phyloP scores from a whole-genome alignment of 2,888 invertebrate genomes.

The Apotomis turbidana region DNA sequence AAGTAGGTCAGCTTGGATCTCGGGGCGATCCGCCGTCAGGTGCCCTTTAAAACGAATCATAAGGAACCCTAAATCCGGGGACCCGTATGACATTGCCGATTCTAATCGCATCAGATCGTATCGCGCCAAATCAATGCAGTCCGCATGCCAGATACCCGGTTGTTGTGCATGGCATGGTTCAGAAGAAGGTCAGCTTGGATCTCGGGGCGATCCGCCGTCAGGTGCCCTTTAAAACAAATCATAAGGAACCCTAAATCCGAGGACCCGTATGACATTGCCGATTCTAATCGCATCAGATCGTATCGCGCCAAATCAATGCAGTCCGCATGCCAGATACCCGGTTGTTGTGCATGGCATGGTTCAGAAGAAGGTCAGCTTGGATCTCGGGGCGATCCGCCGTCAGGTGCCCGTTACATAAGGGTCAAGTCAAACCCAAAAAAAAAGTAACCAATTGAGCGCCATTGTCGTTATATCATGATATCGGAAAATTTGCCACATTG shows the following conservation, averaged over 20 bases:
- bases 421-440: conserved; percentile 9
- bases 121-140: conserved; percentile 35
- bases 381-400: background rate
- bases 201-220: background rate
- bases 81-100: background rate
- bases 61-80: background rate
- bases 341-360: conserved; percentile 21
- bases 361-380: background rate
- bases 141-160: conserved; percentile 17
- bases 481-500: too few relatives aligned
- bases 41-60: background rate
- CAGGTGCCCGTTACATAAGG: background rate
- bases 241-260: background rate
- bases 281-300: conserved; percentile 26
- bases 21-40: too few relatives aligned
- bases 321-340: conserved; percentile 15
- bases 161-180: conserved; percentile 16
- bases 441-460: too few relatives aligned
- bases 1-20: background rate
- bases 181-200: background rate
- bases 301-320: conserved; percentile 37
- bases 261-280: background rate
- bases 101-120: conserved; percentile 29
- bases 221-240: too few relatives aligned
- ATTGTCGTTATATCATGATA: too few relatives aligned